Evolutionary conservation across 1,140 invertebrate species (phyloP).

Genomic region (Drosophila micromelanica): DNA sequence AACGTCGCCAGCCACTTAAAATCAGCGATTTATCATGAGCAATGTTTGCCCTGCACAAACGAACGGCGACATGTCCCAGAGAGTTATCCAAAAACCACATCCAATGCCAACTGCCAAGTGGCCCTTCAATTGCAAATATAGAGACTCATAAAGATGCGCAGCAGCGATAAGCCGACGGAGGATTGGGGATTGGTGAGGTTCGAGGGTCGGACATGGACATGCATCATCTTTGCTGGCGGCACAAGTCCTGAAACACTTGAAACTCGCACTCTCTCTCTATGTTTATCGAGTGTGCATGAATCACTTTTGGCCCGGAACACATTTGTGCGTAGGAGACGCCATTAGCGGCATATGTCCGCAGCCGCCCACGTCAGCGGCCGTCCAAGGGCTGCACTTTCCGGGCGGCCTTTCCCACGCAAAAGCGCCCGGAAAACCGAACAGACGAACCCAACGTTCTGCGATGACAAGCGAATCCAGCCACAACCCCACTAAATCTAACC

Average conservation of each 20-base stretch:
- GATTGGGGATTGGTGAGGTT: background rate
- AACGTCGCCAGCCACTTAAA: slow-evolving; percentile 61
- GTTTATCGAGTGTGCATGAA: slow-evolving; percentile 60
- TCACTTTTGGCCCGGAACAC: slow-evolving; percentile 45
- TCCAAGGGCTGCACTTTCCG: slow-evolving; percentile 62
- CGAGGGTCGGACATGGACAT: slow-evolving; percentile 31
- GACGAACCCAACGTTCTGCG: slow-evolving; percentile 30
- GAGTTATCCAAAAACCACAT: slow-evolving; percentile 28
- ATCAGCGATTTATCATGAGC: slow-evolving; percentile 70
- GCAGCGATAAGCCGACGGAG: slow-evolving; percentile 52
- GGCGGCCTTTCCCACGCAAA: slow-evolving; percentile 32
- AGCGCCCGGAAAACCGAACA: slow-evolving; percentile 30
- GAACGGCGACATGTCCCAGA: slow-evolving; percentile 33
- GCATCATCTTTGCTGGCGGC: slow-evolving; percentile 55
- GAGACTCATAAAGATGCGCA: slow-evolving; percentile 57
- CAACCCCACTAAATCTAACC: background rate
- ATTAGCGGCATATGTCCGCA: slow-evolving; percentile 74
- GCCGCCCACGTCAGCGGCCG: slow-evolving; percentile 51
- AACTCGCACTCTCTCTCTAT: background rate
- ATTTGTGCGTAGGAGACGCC: slow-evolving; percentile 62
- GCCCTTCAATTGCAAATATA: slow-evolving; percentile 40
- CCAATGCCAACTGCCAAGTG: slow-evolving; percentile 49
- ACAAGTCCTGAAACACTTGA: slow-evolving; percentile 32
- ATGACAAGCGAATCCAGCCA: slow-evolving; percentile 24
- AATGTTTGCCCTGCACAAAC: slow-evolving; percentile 51